A percentile compares a stretch with the other conserved stretches of the same genome.
phyloP scores from a whole-genome alignment of 2,797 vertebrate species.

The Potorous gilbertii region DNA sequence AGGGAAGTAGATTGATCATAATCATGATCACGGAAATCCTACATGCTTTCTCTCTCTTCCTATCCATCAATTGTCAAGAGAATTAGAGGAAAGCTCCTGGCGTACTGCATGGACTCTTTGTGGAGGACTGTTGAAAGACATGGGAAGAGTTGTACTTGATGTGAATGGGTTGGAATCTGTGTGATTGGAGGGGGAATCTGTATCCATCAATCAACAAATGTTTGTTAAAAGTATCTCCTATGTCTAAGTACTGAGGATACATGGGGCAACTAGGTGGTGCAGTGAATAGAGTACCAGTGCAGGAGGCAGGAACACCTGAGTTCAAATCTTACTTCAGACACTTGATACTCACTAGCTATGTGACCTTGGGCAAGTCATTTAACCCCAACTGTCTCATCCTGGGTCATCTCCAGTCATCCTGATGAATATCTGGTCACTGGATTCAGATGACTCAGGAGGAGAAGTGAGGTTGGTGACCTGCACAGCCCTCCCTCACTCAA shows the following conservation, averaged over 20 bases:
- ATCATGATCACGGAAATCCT: neutral
- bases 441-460: too few species aligned
- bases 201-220: neutral
- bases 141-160: neutral
- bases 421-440: too few species aligned
- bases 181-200: neutral
- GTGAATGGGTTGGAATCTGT: neutral
- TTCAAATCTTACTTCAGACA: too few species aligned
- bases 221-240: neutral
- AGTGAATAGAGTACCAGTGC: too few species aligned
- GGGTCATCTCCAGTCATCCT: too few species aligned
- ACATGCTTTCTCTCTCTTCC: neutral
- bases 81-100: neutral
- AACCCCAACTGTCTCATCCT: too few species aligned
- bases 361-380: too few species aligned
- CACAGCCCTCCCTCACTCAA: too few species aligned
- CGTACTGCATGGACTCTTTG: neutral
- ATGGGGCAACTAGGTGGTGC: too few species aligned
- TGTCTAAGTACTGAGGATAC: neutral
- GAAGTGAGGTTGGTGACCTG: too few species aligned
- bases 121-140: neutral
- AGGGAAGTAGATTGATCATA: neutral
- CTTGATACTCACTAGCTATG: too few species aligned
- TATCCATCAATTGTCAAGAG: neutral
- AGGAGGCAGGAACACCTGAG: too few species aligned